Evolutionary conservation across 2,888 invertebrate species (phyloP), one percentile per base, ranked within the genome.

Genomic region (Lycophotia porphyrea): DNA sequence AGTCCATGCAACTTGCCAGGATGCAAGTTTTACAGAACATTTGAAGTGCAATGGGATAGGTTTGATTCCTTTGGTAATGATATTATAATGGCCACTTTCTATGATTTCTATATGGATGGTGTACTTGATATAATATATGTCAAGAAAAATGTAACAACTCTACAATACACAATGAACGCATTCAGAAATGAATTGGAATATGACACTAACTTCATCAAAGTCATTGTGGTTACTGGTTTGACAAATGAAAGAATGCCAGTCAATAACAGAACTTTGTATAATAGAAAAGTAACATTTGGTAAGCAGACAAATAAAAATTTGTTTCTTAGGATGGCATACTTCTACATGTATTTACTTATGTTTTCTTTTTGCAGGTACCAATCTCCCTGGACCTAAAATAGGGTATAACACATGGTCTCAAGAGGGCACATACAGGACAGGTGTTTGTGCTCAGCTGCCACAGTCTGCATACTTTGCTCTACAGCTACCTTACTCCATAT

Each of bases 181-280:
- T 98, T 98, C 89, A 98, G 97, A 91, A 99, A 99, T 92, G 98
- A 98, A 84, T 96, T 99, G 72, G 98, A 99, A 90, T 99, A 99
- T 94, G 99, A 99, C 94, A 98, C 99, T 0, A 99, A 99, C 93
- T 99, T 99, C 91, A 97, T 99, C 2, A 99, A 99, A 96, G 98
- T 99, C 0, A 98, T 99, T 97, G 99, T 99, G 39, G 97, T 99
- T 0, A 98, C 99, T 75, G 99, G 99, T 1, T 94, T 98, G 60
- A 97, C 97, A 36, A 98, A 98, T 93, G 97, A 97, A 86, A 97
- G 97, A 88, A 97, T 97, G 90, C 97, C 98, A 2, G 97, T 97
- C 84, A 97, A 97, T 31, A 97, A 97, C 88, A 98, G 98, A 3
- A 97, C 98, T 42, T 95, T 98, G 69, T 98, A 98, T 7, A 97